phyloP scores from a whole-genome alignment of 23 tunicate genomes.

The Trididemnum nubilum region DNA sequence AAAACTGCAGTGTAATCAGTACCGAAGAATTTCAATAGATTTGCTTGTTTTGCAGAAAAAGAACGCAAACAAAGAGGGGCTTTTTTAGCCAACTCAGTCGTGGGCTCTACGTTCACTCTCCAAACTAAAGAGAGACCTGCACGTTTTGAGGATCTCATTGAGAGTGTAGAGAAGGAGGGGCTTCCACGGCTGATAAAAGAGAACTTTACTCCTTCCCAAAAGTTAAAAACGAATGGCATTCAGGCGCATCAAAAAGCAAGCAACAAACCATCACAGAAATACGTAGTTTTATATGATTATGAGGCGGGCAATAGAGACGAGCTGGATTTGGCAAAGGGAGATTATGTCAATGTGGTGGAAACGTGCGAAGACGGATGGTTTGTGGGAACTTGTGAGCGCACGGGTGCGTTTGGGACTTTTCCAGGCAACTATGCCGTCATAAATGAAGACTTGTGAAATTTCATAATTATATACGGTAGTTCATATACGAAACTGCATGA shows the following conservation, averaged over 20 bases:
- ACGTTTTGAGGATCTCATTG: slow-evolving; percentile 10
- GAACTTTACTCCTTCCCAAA: neutral
- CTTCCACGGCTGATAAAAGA: slow-evolving; percentile 12
- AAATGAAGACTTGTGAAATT: too few relatives aligned
- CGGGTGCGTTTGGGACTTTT: slow-evolving; percentile 93
- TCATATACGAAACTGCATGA: too few relatives aligned
- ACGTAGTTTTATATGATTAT: slow-evolving; percentile 72
- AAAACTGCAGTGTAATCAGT: neutral
- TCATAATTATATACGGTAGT: too few relatives aligned
- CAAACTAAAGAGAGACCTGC: neutral
- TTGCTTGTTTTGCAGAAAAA: slow-evolving; percentile 39
- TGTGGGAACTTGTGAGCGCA: slow-evolving; percentile 88
- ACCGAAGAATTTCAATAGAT: neutral
- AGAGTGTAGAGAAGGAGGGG: slow-evolving; percentile 2
- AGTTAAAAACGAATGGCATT: neutral
- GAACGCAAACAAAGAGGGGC: slow-evolving; percentile 64
- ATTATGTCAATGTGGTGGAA: slow-evolving; percentile 85
- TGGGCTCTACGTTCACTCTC: slow-evolving; percentile 38
- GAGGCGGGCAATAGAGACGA: slow-evolving; percentile 86
- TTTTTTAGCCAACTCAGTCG: slow-evolving; percentile 79
- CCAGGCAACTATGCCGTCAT: slow-evolving; percentile 85
- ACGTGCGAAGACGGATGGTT: slow-evolving; percentile 98
- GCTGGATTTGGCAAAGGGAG: slow-evolving; percentile 71
- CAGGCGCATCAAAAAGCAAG: neutral
- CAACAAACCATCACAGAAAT: slow-evolving; percentile 33